Conservation (phyloP, 2,888 invertebrate species). For the Callyntrura guangdongensis region DNA sequence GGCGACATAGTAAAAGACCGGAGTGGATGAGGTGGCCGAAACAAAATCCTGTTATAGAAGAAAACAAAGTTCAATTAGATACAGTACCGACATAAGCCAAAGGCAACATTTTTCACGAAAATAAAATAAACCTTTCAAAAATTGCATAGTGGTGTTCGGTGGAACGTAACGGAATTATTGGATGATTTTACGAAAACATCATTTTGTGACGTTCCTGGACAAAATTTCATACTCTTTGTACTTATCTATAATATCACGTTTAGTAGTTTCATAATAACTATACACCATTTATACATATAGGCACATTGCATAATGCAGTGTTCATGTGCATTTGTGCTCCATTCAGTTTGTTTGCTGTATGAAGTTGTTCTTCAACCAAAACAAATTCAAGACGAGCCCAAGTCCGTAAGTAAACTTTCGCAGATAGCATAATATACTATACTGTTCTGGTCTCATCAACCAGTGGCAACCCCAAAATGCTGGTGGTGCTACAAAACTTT, state of each 20-base stretch:
- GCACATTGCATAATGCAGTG: not conserved
- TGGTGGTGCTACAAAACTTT: not conserved
- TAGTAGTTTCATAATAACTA: too few relatives aligned
- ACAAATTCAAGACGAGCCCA: not conserved
- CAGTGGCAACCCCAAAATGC: not conserved
- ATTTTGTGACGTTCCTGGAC: too few relatives aligned
- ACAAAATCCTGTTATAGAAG: slow-evolving; percentile 89
- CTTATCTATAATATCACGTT: too few relatives aligned
- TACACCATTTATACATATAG: too few relatives aligned
- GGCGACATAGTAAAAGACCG: slow-evolving; percentile 90
- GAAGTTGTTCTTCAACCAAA: not conserved
- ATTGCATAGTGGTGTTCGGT: too few relatives aligned
- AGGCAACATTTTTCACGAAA: not conserved
- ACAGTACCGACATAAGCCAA: not conserved
- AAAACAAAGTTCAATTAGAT: not conserved
- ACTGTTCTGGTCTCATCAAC: slow-evolving; percentile 18
- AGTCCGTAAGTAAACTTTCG: slow-evolving; percentile 11
- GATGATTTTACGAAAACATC: too few relatives aligned
- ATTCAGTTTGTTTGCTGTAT: not conserved
- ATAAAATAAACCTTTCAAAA: not conserved
- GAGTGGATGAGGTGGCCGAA: slow-evolving; percentile 92
- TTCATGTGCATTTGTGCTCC: too few relatives aligned
- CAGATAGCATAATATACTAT: slow-evolving; percentile 8
- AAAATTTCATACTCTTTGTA: too few relatives aligned
- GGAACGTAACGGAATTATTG: too few relatives aligned